Evolutionary conservation across 2,888 invertebrate genomes (phyloP), one percentile per base, ranked within the genome.

Genomic region (Drosophila birchii): DNA sequence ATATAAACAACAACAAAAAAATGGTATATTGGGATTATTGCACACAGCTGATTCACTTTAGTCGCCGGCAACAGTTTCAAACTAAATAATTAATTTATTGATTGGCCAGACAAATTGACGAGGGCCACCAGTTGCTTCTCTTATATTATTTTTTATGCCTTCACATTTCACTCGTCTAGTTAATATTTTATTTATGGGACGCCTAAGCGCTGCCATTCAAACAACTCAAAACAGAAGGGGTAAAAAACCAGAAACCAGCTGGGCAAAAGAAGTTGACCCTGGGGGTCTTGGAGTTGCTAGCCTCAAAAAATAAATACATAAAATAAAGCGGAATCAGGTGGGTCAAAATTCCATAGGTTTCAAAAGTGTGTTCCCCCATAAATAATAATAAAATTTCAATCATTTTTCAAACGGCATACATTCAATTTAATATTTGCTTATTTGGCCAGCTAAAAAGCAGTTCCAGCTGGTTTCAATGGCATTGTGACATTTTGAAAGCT

Each of bases 1-100:
- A 60, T 55, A 41, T 32, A 39, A 26, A 26, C 26, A 39, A 39
- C 11, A 32, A 44, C 8, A 44, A 38, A 45, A 44, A 20, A 29
- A 54, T 20, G 16, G 54, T 23, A 26, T 68, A 45, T 57, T 5
- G 20, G 49, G 69, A 75, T 68, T 73, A 57, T 56, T 58, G 68
- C 80, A 76, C 81, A 83, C 84, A 88, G 84, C 88, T 85, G 88
- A 82, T 81, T 79, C 68, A 67, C 57, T 79, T 51, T 56, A n/a
- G 39, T 44, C 20, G 38, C 58, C 53, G 69, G 75, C 73, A 75
- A 75, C 76, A 75, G 58, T 75, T 67, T 62, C 59, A 29, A 81
- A 47, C 66, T 58, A 47, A 78, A 69, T 84, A 76, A 86, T 86
- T 86, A 44, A 88, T 86, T 76, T 86, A 83, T 83, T 81, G 86